These are phyloP conservation scores for Ictalurus furcatus DNA, from an alignment of 2,113 vertebrate species.

Conservation along the genomic window DNA sequence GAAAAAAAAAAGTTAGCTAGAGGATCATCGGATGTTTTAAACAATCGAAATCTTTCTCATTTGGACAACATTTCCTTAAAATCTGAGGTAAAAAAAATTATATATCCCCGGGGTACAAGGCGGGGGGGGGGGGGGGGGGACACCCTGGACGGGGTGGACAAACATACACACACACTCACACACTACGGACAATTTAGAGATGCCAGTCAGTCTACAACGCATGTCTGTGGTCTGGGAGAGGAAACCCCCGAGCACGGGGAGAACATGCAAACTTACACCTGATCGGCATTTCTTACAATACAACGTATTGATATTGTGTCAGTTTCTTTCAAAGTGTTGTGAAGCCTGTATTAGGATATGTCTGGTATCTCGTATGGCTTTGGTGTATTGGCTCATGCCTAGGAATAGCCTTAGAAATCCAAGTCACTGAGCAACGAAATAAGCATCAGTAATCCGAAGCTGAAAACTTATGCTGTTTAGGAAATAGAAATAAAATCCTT, in stretches of 20 bases:
- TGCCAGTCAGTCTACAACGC: no score
- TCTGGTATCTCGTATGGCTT: background rate
- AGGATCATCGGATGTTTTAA: background rate
- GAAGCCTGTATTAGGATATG: background rate
- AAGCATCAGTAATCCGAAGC: background rate
- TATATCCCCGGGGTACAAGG: no score
- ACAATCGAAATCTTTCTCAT: background rate
- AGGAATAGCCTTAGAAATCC: background rate
- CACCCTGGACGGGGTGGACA: no score
- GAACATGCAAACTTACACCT: no score
- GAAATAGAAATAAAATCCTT: background rate
- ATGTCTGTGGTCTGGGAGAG: no score
- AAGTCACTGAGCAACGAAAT: background rate
- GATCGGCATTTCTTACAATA: no score
- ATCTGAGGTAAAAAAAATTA: background rate
- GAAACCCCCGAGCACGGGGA: no score
- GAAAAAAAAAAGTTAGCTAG: background rate
- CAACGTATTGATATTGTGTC: no score
- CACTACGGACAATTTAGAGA: no score
- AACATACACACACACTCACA: no score
- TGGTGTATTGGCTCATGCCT: background rate
- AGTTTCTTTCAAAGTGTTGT: no score
- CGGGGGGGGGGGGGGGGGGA: no score
- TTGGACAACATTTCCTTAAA: background rate
- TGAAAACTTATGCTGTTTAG: background rate